Conservation (phyloP, 2,888 invertebrate species). For the Drymonia ruficornis region DNA sequence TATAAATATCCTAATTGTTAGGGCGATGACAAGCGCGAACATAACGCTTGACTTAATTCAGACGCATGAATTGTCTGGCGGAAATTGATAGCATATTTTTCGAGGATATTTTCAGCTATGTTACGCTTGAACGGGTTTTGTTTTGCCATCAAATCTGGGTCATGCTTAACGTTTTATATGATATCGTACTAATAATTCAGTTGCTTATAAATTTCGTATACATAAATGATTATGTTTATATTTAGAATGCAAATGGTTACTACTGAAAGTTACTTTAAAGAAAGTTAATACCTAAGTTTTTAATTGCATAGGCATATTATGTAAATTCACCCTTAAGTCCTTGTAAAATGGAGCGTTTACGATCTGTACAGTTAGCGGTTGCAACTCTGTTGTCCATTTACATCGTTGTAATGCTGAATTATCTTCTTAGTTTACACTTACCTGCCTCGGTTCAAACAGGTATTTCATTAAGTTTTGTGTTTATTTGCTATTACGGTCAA, state of each 20-base stretch:
- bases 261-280: no score
- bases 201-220: slow-evolving; percentile 10
- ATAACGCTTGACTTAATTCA: slow-evolving; percentile 23
- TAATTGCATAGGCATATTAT: slow-evolving; percentile 31
- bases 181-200: slow-evolving; percentile 25
- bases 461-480: slow-evolving; percentile 9
- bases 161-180: slow-evolving; percentile 24
- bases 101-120: slow-evolving; percentile 30
- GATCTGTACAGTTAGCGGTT: slow-evolving; percentile 20
- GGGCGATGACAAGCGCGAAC: slow-evolving; percentile 20
- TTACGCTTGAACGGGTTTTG: slow-evolving; percentile 21
- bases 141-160: slow-evolving; percentile 31
- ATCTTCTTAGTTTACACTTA: slow-evolving; percentile 18
- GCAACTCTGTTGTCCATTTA: slow-evolving; percentile 31
- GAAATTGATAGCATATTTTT: slow-evolving; percentile 37
- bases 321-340: slow-evolving; percentile 31
- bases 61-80: slow-evolving; percentile 20
- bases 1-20: slow-evolving; percentile 30
- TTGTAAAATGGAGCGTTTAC: slow-evolving; percentile 32
- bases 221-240: neutral
- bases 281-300: slow-evolving; percentile 13
- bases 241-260: neutral
- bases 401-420: slow-evolving; percentile 22
- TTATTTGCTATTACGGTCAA: neutral
- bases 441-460: slow-evolving; percentile 7